These are phyloP conservation scores for Xenopus petersii DNA, from an alignment of 2,797 vertebrate genomes.

Conservation along the genomic window DNA sequence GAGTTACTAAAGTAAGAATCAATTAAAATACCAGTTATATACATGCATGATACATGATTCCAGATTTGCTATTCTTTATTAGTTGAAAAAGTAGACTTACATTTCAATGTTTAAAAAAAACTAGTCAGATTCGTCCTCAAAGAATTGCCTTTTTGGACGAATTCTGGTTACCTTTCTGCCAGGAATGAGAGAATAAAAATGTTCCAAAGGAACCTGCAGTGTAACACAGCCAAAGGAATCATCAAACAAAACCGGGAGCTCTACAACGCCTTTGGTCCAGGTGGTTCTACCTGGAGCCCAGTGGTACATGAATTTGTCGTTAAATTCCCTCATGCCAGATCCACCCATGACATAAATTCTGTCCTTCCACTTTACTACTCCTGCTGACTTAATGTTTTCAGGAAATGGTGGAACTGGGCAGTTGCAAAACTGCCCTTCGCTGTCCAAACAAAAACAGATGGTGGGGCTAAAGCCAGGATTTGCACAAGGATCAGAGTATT, in stretches of 20 bases:
- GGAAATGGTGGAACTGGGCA: slow-evolving; percentile 73
- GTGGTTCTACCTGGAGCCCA: slow-evolving; percentile 79
- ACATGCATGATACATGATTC: too few relatives aligned
- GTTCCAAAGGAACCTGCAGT: slow-evolving; percentile 78
- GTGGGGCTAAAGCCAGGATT: slow-evolving; percentile 64
- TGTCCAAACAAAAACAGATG: slow-evolving; percentile 74
- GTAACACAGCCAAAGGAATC: slow-evolving; percentile 80
- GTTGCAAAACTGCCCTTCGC: slow-evolving; percentile 60
- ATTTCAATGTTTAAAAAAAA: too few relatives aligned
- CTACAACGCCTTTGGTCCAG: slow-evolving; percentile 76
- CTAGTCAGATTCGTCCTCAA: too few relatives aligned
- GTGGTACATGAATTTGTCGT: slow-evolving; percentile 77
- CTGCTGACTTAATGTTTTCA: slow-evolving; percentile 69
- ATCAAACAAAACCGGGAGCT: slow-evolving; percentile 72
- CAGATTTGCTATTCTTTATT: too few relatives aligned
- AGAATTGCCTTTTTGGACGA: too few relatives aligned
- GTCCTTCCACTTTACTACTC: slow-evolving; percentile 76
- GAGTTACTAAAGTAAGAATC: too few relatives aligned
- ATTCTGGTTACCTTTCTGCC: neutral
- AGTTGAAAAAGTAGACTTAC: too few relatives aligned
- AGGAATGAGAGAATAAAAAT: slow-evolving; percentile 64
- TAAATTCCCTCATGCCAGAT: slow-evolving; percentile 73
- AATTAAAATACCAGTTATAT: too few relatives aligned
- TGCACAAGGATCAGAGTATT: neutral
- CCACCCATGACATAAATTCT: slow-evolving; percentile 78